Conservation (phyloP, 2,888 invertebrate species). For the Hypercompe scribonia region DNA sequence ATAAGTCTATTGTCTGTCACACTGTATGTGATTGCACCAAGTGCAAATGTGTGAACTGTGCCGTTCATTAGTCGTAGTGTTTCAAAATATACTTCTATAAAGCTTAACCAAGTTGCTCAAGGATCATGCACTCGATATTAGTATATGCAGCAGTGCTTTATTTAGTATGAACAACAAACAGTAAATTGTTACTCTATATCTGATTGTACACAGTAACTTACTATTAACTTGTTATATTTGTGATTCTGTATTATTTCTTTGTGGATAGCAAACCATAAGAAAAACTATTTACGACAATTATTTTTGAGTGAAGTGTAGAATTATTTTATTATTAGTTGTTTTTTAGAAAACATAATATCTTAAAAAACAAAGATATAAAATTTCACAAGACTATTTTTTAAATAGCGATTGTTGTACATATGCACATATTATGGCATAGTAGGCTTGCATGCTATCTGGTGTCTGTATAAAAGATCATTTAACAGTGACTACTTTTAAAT, state of each 20-base stretch:
- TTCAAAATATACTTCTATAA: not conserved
- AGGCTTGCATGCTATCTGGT: not conserved
- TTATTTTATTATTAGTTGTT: no score
- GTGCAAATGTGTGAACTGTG: slow-evolving; percentile 34
- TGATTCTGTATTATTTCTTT: no score
- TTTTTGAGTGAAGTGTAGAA: no score
- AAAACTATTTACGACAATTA: no score
- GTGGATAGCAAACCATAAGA: no score
- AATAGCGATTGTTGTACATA: not conserved
- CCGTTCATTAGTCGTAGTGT: slow-evolving; percentile 12
- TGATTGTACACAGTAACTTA: not conserved
- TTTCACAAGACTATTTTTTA: not conserved
- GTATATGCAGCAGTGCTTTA: not conserved
- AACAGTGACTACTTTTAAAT: no score
- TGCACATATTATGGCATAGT: no score
- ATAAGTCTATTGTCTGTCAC: slow-evolving; percentile 70
- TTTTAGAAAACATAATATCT: no score
- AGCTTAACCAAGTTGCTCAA: not conserved
- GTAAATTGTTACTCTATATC: not conserved
- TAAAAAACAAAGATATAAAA: not conserved
- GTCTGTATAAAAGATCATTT: not conserved
- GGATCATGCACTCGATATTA: not conserved
- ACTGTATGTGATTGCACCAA: slow-evolving; percentile 26
- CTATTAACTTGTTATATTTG: no score
- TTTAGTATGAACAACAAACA: not conserved